These are phyloP conservation scores for Balaenoptera acutorostrata DNA, from an alignment of 2,113 vertebrate genomes.

Conservation along the genomic window DNA sequence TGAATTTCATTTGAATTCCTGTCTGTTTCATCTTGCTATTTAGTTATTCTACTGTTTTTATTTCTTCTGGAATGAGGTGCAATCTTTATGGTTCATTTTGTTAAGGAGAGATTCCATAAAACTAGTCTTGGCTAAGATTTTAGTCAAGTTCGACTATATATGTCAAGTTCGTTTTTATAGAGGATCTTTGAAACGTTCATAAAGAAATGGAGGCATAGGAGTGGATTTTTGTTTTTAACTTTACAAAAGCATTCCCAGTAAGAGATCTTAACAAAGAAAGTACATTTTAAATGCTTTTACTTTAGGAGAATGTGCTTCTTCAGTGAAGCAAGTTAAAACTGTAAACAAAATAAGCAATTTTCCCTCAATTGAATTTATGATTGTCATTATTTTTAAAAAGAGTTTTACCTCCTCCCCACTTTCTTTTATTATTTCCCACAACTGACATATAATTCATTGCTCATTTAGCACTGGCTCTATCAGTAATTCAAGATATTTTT, in stretches of 20 bases:
- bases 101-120: neutral
- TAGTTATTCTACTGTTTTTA: neutral
- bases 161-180: neutral
- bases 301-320: neutral
- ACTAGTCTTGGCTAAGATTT: neutral
- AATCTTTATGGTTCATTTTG: constrained; percentile 7
- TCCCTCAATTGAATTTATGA: neutral
- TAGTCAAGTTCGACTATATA: neutral
- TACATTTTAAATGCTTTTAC: neutral
- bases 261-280: neutral
- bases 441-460: neutral
- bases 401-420: neutral
- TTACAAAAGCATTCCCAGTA: neutral
- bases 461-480: neutral
- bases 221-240: neutral
- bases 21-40: neutral
- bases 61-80: neutral
- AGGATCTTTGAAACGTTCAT: neutral
- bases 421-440: neutral
- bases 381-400: neutral
- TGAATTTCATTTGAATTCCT: constrained; percentile 2
- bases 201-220: neutral
- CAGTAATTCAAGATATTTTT: neutral
- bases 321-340: neutral
- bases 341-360: neutral